Evolutionary conservation across 2,888 invertebrate genomes (phyloP).

Genomic region (Meta bourneti): DNA sequence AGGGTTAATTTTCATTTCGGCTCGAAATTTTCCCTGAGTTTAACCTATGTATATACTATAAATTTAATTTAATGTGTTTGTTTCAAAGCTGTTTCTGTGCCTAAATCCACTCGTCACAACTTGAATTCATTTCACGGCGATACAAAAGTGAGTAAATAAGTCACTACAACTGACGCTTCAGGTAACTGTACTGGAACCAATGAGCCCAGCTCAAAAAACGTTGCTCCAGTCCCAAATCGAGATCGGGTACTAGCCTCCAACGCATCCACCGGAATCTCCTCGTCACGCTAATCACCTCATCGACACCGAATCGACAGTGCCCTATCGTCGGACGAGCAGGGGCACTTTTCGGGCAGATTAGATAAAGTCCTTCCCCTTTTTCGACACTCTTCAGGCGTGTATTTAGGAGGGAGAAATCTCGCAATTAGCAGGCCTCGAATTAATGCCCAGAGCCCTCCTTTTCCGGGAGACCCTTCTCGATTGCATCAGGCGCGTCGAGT

Average conservation of each 20-base stretch:
- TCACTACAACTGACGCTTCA: no score
- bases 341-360: background rate
- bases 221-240: background rate
- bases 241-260: background rate
- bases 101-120: background rate
- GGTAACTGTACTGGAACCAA: no score
- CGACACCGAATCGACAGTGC: background rate
- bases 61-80: no score
- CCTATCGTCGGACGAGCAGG: background rate
- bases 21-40: no score
- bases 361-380: background rate
- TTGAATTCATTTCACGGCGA: background rate
- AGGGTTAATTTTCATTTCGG: no score
- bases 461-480: constrained; percentile 17
- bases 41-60: no score
- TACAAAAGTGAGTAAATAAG: background rate
- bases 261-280: background rate
- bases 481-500: constrained; percentile 27
- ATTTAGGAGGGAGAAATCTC: constrained; percentile 26
- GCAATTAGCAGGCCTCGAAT: constrained; percentile 49
- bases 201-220: background rate
- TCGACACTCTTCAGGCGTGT: background rate
- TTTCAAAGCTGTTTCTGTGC: background rate
- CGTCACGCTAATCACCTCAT: constrained; percentile 3
- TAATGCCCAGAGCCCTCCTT: constrained; percentile 25